phyloP scores from a whole-genome alignment of 2,113 vertebrate genomes.

The Peromyscus polionotus region DNA sequence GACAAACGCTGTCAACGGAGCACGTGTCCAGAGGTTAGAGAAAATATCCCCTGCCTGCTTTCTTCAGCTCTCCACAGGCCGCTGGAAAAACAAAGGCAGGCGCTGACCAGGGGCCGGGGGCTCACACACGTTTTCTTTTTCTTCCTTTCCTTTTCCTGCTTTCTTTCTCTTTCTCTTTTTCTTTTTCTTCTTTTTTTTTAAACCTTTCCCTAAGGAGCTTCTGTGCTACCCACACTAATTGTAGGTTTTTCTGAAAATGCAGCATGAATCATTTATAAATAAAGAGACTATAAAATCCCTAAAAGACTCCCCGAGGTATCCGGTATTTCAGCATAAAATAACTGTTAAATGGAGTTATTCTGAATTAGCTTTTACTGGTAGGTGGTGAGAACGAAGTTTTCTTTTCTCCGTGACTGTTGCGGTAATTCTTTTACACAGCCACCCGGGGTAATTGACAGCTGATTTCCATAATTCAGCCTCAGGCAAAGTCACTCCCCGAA shows the following conservation, averaged over 20 bases:
- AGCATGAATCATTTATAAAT: conserved; percentile 95
- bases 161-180: conserved; percentile 85
- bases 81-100: neutral
- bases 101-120: conserved; percentile 82
- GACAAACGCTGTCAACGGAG: conserved; percentile 81
- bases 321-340: conserved; percentile 93
- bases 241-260: conserved; percentile 94
- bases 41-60: conserved; percentile 78
- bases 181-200: conserved; percentile 71
- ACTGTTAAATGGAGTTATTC: conserved; percentile 94
- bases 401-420: conserved; percentile 88
- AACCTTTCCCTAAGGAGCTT: conserved; percentile 91
- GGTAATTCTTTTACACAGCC: conserved; percentile 90
- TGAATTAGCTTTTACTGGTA: conserved; percentile 94
- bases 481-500: conserved; percentile 86
- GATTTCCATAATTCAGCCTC: conserved; percentile 90
- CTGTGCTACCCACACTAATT: conserved; percentile 93
- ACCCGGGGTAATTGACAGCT: conserved; percentile 88
- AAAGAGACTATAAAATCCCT: conserved; percentile 94
- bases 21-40: conserved; percentile 85
- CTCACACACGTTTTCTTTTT: conserved; percentile 81
- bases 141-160: conserved; percentile 79
- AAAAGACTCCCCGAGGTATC: conserved; percentile 92
- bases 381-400: conserved; percentile 92
- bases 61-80: conserved; percentile 51